Conservation (phyloP, 1,140 invertebrate genomes). For the Carcinoscorpius rotundicauda region DNA sequence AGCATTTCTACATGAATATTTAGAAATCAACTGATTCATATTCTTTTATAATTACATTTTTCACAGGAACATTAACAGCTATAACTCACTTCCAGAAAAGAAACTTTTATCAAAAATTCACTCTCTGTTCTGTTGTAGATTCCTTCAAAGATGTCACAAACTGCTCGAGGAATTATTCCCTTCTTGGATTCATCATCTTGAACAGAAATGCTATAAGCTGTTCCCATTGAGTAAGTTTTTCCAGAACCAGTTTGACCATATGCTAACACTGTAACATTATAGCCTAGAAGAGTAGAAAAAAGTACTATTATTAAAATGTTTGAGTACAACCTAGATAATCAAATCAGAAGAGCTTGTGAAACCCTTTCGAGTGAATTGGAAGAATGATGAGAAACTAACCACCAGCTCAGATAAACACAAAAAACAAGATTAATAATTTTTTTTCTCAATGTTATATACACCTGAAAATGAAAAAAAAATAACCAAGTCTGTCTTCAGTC, state of each 20-base stretch:
- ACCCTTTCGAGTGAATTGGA: too few species aligned
- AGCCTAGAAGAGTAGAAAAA: conserved; percentile 50
- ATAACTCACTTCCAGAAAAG: conserved; percentile 47
- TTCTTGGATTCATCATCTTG: conserved; percentile 48
- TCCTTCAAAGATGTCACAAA: conserved; percentile 72
- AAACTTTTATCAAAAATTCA: conserved; percentile 54
- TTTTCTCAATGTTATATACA: too few species aligned
- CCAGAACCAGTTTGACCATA: conserved; percentile 89
- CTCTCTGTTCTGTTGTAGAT: conserved; percentile 45
- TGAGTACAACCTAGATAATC: background rate
- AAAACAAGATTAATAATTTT: too few species aligned
- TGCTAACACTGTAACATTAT: conserved; percentile 89
- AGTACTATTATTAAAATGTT: conserved; percentile 10
- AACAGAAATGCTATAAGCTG: conserved; percentile 48
- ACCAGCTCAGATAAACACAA: too few species aligned
- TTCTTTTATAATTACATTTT: too few species aligned
- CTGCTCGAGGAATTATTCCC: conserved; percentile 87
- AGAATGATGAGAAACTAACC: too few species aligned
- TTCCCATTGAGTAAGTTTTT: conserved; percentile 80
- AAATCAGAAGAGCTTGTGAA: too few species aligned
- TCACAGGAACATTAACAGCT: too few species aligned
- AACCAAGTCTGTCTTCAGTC: too few species aligned
- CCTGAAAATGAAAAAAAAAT: too few species aligned
- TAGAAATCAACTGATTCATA: too few species aligned
- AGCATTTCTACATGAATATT: too few species aligned